Percentiles rank a stretch among this genome's conserved stretches.
Conservation (phyloP, 1,140 invertebrate species). For the Zaprionus vittiger region DNA sequence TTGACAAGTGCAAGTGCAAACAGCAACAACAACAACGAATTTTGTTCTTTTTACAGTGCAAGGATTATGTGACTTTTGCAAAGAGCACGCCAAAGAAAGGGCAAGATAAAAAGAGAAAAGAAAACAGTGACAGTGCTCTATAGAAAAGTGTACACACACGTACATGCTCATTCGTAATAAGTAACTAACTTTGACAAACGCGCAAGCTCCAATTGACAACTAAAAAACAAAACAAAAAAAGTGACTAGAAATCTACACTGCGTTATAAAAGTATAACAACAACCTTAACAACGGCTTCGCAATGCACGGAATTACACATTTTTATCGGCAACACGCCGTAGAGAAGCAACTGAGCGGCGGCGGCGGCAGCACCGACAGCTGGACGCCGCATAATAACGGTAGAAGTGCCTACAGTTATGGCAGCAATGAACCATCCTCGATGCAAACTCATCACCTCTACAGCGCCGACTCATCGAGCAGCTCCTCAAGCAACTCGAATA, state of each 20-base stretch:
- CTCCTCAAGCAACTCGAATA: slow-evolving; percentile 75
- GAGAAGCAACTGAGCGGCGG: slow-evolving; percentile 79
- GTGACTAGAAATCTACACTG: slow-evolving; percentile 52
- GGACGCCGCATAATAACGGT: slow-evolving; percentile 59
- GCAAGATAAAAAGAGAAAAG: slow-evolving; percentile 42
- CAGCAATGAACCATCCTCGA: slow-evolving; percentile 46
- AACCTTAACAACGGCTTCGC: slow-evolving; percentile 22
- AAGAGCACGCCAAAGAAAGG: slow-evolving; percentile 18
- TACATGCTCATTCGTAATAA: slow-evolving; percentile 10
- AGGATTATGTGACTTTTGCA: slow-evolving; percentile 77
- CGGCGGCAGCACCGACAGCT: slow-evolving; percentile 63
- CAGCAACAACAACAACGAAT: slow-evolving; percentile 31
- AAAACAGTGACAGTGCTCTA: slow-evolving; percentile 49
- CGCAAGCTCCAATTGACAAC: slow-evolving; percentile 34
- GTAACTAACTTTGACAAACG: slow-evolving; percentile 53
- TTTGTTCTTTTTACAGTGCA: slow-evolving; percentile 70
- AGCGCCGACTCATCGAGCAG: slow-evolving; percentile 76
- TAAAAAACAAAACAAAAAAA: slow-evolving; percentile 25
- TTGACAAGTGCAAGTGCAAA: slow-evolving; percentile 54
- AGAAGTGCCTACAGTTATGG: slow-evolving; percentile 49
- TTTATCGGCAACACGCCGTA: slow-evolving; percentile 83
- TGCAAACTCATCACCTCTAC: slow-evolving; percentile 55
- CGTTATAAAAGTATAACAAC: slow-evolving; percentile 64
- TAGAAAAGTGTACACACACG: slow-evolving; percentile 9
- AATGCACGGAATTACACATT: slow-evolving; percentile 84